Evolutionary conservation across 2,797 vertebrate species (phyloP).

Genomic region (Tenualosa ilisha): DNA sequence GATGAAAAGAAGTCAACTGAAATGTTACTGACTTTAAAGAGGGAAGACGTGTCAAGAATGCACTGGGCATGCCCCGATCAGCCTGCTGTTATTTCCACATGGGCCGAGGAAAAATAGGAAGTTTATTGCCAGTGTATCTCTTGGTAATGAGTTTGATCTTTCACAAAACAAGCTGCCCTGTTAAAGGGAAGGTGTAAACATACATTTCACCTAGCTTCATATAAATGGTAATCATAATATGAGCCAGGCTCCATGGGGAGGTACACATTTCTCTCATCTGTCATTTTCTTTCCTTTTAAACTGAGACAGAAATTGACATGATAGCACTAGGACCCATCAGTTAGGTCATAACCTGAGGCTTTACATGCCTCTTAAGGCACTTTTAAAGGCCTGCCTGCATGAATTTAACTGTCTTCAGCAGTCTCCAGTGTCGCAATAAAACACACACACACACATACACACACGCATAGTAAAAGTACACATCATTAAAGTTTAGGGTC

Average conservation of each 20-base stretch:
- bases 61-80: not conserved
- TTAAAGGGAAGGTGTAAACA: not conserved
- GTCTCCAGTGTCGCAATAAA: not conserved
- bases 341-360: too few species aligned
- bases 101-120: not conserved
- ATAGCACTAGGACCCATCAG: not conserved
- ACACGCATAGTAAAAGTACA: not conserved
- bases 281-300: not conserved
- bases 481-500: slow-evolving; percentile 9
- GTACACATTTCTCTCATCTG: not conserved
- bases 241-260: not conserved
- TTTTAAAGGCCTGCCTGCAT: too few species aligned
- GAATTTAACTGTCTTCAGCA: not conserved
- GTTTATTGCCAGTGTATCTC: not conserved
- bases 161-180: not conserved
- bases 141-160: not conserved
- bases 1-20: not conserved
- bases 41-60: not conserved
- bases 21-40: not conserved
- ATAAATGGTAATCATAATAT: not conserved
- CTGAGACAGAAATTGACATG: not conserved
- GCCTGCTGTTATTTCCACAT: not conserved
- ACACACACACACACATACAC: not conserved
- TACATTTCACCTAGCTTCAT: not conserved
- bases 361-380: too few species aligned